A percentile compares a stretch with the other conserved stretches of the same genome.
Conservation (phyloP, 1,140 invertebrate species). For the Trinorchestia longiramus region DNA sequence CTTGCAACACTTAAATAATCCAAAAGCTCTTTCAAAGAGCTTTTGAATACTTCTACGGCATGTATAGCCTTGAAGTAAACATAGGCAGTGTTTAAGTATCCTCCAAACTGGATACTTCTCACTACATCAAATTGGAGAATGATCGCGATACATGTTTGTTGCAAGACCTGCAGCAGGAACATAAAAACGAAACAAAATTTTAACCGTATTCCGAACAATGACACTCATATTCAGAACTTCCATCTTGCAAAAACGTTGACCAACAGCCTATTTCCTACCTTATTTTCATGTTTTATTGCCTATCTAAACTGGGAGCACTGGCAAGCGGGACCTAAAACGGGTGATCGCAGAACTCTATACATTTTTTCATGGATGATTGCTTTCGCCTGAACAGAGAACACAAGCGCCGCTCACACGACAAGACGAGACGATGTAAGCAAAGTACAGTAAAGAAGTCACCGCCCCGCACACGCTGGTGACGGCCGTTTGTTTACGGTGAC, state of each 20-base stretch:
- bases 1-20: too few relatives aligned
- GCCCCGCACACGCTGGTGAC: not conserved
- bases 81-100: too few relatives aligned
- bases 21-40: too few relatives aligned
- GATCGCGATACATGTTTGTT: not conserved
- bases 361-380: not conserved
- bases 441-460: not conserved
- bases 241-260: not conserved
- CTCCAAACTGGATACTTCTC: too few relatives aligned
- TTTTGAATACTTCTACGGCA: too few relatives aligned
- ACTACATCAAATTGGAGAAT: too few relatives aligned
- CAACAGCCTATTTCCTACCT: not conserved
- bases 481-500: not conserved
- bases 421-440: not conserved
- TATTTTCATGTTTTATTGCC: not conserved
- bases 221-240: not conserved
- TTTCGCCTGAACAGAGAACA: not conserved
- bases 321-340: not conserved
- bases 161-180: not conserved
- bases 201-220: not conserved
- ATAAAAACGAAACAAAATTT: not conserved
- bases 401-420: not conserved
- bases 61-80: too few relatives aligned
- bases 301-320: not conserved
- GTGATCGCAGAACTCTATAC: not conserved